Base-by-base conservation (phyloP, 2,113 vertebrate species). In the Phodopus roborovskii region DNA sequence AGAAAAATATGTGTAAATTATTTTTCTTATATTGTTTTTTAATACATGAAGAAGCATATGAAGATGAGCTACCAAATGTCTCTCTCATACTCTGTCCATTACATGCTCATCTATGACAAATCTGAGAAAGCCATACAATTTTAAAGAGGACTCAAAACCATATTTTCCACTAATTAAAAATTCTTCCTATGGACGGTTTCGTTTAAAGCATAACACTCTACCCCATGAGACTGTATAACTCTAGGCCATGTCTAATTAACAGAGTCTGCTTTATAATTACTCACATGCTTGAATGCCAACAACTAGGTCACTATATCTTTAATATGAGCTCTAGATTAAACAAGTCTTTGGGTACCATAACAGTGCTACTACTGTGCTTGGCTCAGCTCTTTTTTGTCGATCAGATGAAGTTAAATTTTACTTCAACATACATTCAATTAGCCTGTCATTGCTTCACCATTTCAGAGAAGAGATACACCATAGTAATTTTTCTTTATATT, bases 201-300 rank as follows among this genome's bases (percentile, higher is more conserved):
- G 64, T 68, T 39, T 81, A 78, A 75, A 13, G 0, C 4, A 66
- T 36, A 95, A 70, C 62, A 83, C 58, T 92, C 92, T 70, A 95
- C 82, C 86, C 53, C 48, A 19, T 68, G 22, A 66, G 77, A 30
- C 81, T 66, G 78, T 48, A 81, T n/a, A 95, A 90, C 74, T 90
- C 66, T 77, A 56, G 73, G 53, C 45, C 20, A 93, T 81, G 88
- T 94, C 94, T 94, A 96, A 94, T 97, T 96, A 96, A 96, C 91
- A 95, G 62, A 91, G 53, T 36, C 39, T 94, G 30, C n/a, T 86
- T 88, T 97, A 79, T 95, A 97, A 96, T 96, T 95, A 70, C 78
- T 73, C 82, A 42, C 39, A 91, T 73, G 42, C 95, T 87, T 95
- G 42, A 26, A 91, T 91, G 48, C 45, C 50, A 88, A 94, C 71